Base-by-base conservation (phyloP, 64 coral and sea anemone species). In the Orbicella faveolata region DNA sequence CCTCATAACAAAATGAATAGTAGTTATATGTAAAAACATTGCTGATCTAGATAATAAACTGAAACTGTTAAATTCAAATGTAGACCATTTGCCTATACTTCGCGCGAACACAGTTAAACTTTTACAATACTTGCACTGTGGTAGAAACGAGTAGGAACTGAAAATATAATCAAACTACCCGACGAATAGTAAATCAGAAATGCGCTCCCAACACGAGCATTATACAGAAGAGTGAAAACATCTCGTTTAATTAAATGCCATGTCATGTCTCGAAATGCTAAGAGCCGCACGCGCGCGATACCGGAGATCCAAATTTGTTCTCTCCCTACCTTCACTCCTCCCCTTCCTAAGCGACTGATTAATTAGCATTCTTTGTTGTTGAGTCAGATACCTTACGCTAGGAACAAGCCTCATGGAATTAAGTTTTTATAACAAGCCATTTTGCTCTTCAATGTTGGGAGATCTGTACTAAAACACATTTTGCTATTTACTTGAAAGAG, bases 271-370 rank as follows among this genome's bases (percentile, higher is more conserved):
- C 12, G 18, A 73, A 2, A 12, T 0, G 4, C 37, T 17, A 18
- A 23, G 12, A 52, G 0, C 6, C 36, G 35, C 36, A 1, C 13
- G 36, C 67, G 20, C 13, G 36, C 67, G 20, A 7, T 9, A 11
- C 65, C 13, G 54, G 4, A 72, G 82, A 85, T 85, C 36, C 70
- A 70, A 5, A 73, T 52, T 9, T 53, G 39, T 52, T 85, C 20
- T 85, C 82, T 51, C 41, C 48, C 16, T 16, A 85, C 41, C 23
- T n/a, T 48, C 72, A 44, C 82, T 85, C 39, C 82, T 85, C 66
- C 82, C 64, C 63, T 72, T 11, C n/a, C 11, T 0, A 57, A 1
- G 35, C 17, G 64, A 17, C 18, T 12, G 51, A 70, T 23, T 85
- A 52, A 34, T 85, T 85, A 8, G 36, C 63, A 52, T 85, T 70